Conservation (phyloP, 2,113 vertebrate species). For the Columba livia region DNA sequence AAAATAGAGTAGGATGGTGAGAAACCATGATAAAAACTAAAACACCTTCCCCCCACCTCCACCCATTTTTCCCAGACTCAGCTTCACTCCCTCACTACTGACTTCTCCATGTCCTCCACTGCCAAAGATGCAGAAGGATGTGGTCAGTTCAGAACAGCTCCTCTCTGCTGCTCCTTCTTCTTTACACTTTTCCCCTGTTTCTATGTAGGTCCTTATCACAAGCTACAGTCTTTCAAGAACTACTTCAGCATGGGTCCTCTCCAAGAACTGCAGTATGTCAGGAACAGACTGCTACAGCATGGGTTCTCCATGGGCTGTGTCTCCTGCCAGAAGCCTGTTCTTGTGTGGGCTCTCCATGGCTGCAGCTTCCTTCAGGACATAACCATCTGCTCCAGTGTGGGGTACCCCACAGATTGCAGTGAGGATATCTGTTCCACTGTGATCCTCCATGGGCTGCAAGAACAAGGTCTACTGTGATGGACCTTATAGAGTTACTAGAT, state of each 20-base stretch:
- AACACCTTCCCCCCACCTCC: neutral
- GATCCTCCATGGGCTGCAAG: neutral
- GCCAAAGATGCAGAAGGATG: fast-evolving
- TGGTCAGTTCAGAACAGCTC: neutral
- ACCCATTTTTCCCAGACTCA: neutral
- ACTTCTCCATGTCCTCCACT: neutral
- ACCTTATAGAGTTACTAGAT: neutral
- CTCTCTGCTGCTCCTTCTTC: neutral
- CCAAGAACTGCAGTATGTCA: neutral
- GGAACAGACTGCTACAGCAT: neutral
- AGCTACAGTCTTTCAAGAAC: neutral
- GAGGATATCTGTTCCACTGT: fast-evolving
- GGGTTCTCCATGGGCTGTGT: neutral
- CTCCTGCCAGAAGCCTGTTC: neutral
- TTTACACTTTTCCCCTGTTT: neutral
- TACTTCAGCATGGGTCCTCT: neutral
- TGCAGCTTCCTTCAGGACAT: neutral
- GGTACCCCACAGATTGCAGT: neutral
- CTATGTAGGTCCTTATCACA: neutral
- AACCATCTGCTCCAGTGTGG: fast-evolving
- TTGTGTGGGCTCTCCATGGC: neutral
- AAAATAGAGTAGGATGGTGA: neutral
- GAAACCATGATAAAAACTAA: neutral
- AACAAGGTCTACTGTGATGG: neutral
- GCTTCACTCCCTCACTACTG: neutral